phyloP scores from a whole-genome alignment of 1,140 invertebrate species.

The Bemisia tabaci region DNA sequence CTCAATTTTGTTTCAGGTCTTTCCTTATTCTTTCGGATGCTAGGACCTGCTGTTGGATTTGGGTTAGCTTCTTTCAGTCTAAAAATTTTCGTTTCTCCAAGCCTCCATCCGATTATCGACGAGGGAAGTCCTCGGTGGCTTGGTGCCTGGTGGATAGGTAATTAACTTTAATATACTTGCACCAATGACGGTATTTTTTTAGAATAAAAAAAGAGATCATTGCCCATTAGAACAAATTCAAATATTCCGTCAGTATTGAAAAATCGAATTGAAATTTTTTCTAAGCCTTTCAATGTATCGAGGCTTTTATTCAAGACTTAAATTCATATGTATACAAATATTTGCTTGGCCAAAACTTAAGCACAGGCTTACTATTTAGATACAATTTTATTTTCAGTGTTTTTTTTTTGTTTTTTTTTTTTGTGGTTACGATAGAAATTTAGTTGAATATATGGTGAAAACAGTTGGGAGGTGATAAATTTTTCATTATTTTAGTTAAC shows the following conservation, averaged over 20 bases:
- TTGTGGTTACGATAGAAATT: no score
- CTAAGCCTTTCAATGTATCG: no score
- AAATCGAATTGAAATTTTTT: no score
- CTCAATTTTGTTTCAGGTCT: no score
- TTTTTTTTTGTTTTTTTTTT: not conserved
- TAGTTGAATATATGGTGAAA: no score
- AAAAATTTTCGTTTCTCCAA: conserved; percentile 15
- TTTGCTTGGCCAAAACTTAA: not conserved
- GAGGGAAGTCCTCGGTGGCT: conserved; percentile 27
- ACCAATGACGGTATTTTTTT: no score
- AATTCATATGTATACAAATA: not conserved
- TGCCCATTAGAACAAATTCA: no score
- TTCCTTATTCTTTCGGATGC: conserved; percentile 22
- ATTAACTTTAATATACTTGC: conserved; percentile 6
- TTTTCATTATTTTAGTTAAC: no score
- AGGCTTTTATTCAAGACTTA: no score
- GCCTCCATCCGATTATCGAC: conserved; percentile 18
- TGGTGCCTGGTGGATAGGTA: conserved; percentile 32
- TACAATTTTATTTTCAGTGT: not conserved
- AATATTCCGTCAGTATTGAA: no score
- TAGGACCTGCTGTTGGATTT: conserved; percentile 28
- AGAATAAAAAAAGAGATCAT: no score
- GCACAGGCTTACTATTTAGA: not conserved
- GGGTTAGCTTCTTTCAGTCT: conserved; percentile 14
- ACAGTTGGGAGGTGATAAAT: no score